A percentile compares a stretch with the other conserved stretches of the same genome.
These are phyloP conservation scores for Anoplolepis gracilipes DNA, from an alignment of 1,140 invertebrate genomes.

Conservation along the genomic window DNA sequence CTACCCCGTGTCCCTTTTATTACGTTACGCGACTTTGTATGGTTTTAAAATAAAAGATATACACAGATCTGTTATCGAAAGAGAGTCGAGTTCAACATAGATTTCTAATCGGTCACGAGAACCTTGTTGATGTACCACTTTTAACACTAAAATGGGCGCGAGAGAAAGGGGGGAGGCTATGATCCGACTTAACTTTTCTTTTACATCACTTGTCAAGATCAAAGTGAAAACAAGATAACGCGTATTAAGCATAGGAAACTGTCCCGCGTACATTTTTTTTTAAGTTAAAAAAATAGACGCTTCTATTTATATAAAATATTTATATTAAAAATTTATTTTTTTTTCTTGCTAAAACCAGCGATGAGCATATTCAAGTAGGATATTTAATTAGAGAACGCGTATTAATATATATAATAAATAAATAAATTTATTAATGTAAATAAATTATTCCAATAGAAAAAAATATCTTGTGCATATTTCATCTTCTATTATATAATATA, in stretches of 20 bases:
- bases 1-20: constrained; percentile 36
- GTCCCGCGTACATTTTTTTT: not conserved
- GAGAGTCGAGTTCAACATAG: constrained; percentile 6
- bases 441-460: too few relatives aligned
- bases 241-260: not conserved
- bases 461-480: too few relatives aligned
- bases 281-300: not conserved
- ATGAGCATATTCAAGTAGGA: too few relatives aligned
- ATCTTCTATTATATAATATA: too few relatives aligned
- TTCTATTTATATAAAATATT: not conserved
- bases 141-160: not conserved
- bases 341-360: too few relatives aligned
- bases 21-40: not conserved
- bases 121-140: not conserved
- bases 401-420: too few relatives aligned
- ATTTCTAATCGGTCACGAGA: constrained; percentile 20
- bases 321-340: not conserved
- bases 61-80: constrained; percentile 45
- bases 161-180: too few relatives aligned
- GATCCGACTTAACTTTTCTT: not conserved
- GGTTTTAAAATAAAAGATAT: not conserved
- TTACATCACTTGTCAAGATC: not conserved
- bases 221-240: not conserved
- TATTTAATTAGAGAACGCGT: too few relatives aligned
- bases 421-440: too few relatives aligned